phyloP scores from a whole-genome alignment of 2,797 vertebrate species.

The Nyctalus aviator region DNA sequence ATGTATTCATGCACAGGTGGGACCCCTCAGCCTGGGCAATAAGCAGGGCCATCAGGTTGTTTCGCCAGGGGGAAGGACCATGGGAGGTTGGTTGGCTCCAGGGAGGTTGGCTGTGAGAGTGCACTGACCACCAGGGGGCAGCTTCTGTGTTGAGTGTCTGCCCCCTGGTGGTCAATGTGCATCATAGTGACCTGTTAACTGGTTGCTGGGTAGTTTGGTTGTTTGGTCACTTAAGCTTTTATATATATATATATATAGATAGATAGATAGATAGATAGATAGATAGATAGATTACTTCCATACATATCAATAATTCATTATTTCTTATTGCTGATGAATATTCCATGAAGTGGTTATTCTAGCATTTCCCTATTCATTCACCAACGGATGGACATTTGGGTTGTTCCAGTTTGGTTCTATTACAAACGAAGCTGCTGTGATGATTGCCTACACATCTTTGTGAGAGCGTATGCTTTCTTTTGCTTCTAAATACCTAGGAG shows the following conservation, averaged over 20 bases:
- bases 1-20: too few species aligned
- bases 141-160: too few species aligned
- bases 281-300: background rate
- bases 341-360: background rate
- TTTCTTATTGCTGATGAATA: background rate
- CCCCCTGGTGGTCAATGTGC: too few species aligned
- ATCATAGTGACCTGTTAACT: too few species aligned
- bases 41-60: too few species aligned
- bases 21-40: too few species aligned
- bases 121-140: too few species aligned
- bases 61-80: fast-evolving
- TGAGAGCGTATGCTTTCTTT: background rate
- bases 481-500: background rate
- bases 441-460: background rate
- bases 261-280: too few species aligned
- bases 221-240: too few species aligned
- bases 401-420: background rate
- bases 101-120: too few species aligned
- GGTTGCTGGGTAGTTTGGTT: too few species aligned
- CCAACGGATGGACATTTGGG: background rate
- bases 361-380: background rate
- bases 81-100: fast-evolving
- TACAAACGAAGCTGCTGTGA: background rate
- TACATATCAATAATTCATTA: background rate
- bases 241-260: too few species aligned